Base-by-base conservation (phyloP, 2,888 invertebrate species). In the Phoronis australis region DNA sequence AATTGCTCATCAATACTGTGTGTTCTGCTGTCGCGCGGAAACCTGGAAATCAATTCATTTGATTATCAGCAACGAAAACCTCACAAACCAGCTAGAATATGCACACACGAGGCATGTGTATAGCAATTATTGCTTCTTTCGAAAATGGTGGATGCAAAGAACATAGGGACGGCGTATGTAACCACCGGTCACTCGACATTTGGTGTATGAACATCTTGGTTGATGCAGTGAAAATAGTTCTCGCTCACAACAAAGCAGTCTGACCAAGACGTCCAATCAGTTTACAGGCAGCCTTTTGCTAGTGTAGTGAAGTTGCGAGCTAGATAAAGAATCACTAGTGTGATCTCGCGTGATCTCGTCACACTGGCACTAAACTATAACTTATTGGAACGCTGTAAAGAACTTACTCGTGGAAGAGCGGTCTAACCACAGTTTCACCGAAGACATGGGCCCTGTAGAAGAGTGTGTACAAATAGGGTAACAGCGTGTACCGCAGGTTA, bases 391-490 rank as follows among this genome's bases (percentile, higher is more conserved):
- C 12, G 20, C 6, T 3, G 12, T 4, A 49, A 20, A 18, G 20
- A 31, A 57, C 69, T 60, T 60, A 88, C 88, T 87, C 86, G 66
- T 88, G 86, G 78, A 88, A 88, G 56, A 90, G 73, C 1, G 90
- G 88, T 35, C 87, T 79, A 0, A 84, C 83, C 0, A 90, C 89
- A 0, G 88, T 87, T 25, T 84, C 83, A 0, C 88, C 90, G 54
- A 76, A 75, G 1, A 78, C 73, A 65, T 87, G 85, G 3, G 88
- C 87, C 3, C 82, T 76, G 80, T 83, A 86, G 76, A 90, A 88
- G 56, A 89, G 77, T 0, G 88, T 85, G 77, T 90, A 91, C 59
- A 90, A 82, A 69, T 88, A 86, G 0, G 90, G 90, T 45, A 90
- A 77, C 9, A 90, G 76, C 2, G 81, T 77, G 76, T 91, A 91